These are phyloP conservation scores for Drosophila sechellia DNA, from an alignment of 1,140 invertebrate species.

Conservation along the genomic window DNA sequence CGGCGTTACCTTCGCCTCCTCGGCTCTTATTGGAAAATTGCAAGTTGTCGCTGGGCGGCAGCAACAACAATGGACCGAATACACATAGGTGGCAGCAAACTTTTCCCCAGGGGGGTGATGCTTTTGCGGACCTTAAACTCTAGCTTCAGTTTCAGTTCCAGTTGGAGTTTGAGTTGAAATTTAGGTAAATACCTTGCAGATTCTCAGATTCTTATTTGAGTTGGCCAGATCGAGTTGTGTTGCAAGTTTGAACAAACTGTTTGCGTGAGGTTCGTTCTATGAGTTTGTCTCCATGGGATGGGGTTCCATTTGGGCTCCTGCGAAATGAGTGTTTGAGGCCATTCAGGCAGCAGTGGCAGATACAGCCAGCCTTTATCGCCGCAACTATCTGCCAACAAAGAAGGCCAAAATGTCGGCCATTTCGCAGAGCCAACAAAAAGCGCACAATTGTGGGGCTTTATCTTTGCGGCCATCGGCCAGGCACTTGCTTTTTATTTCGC, in stretches of 20 bases:
- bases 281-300: neutral
- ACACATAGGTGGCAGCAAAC: slow-evolving; percentile 56
- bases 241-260: slow-evolving; percentile 51
- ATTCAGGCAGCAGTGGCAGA: neutral
- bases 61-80: slow-evolving; percentile 52
- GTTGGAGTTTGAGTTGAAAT: slow-evolving; percentile 49
- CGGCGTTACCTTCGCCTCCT: slow-evolving; percentile 72
- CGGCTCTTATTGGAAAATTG: slow-evolving; percentile 76
- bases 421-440: slow-evolving; percentile 36
- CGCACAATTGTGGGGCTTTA: slow-evolving; percentile 58
- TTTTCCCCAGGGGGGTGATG: slow-evolving; percentile 21
- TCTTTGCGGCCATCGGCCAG: slow-evolving; percentile 62
- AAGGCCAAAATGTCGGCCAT: slow-evolving; percentile 46
- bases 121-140: neutral
- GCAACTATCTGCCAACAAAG: slow-evolving; percentile 45
- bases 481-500: slow-evolving; percentile 73
- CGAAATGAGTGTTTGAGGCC: slow-evolving; percentile 33
- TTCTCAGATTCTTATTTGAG: slow-evolving; percentile 74
- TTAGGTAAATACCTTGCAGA: slow-evolving; percentile 78
- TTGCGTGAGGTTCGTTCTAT: slow-evolving; percentile 6
- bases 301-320: neutral
- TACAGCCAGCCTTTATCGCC: slow-evolving; percentile 20
- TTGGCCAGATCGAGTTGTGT: slow-evolving; percentile 53
- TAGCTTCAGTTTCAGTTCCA: slow-evolving; percentile 44
- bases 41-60: slow-evolving; percentile 61